These are phyloP conservation scores for Chalcosyrphus nemorum DNA, from an alignment of 2,888 invertebrate species.

Conservation along the genomic window DNA sequence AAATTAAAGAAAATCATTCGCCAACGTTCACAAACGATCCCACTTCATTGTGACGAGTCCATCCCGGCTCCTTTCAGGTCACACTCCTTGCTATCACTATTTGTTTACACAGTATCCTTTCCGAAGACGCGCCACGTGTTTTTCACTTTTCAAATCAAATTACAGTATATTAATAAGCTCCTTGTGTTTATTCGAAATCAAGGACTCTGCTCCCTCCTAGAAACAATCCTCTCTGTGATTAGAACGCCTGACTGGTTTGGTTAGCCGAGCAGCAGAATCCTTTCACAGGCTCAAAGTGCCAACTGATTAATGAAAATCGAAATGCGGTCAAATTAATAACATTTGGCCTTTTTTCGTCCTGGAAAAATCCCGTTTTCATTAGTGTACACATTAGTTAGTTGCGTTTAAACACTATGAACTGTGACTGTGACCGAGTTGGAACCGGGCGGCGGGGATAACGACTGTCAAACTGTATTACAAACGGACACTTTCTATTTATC, in stretches of 20 bases:
- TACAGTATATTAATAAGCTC: constrained; percentile 65
- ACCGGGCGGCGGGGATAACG: constrained; percentile 45
- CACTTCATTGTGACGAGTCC: constrained; percentile 41
- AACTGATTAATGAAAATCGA: constrained; percentile 71
- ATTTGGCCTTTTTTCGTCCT: constrained; percentile 21
- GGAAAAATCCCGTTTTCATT: constrained; percentile 67
- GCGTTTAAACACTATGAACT: constrained; percentile 72
- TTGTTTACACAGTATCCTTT: constrained; percentile 71
- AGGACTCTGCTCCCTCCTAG: constrained; percentile 42
- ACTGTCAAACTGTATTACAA: constrained; percentile 74
- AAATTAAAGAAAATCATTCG: constrained; percentile 55
- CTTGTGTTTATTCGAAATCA: constrained; percentile 51
- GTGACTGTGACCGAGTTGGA: constrained; percentile 72
- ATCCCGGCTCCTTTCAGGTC: constrained; percentile 43
- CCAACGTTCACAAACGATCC: constrained; percentile 24
- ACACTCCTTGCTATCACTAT: constrained; percentile 37
- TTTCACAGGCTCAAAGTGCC: constrained; percentile 60
- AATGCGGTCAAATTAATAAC: constrained; percentile 71
- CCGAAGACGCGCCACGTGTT: constrained; percentile 57
- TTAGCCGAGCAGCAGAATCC: constrained; percentile 40
- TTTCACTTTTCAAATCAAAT: constrained; percentile 71
- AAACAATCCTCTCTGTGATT: constrained; percentile 19
- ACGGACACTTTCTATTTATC: constrained; percentile 76
- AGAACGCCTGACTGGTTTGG: constrained; percentile 50
- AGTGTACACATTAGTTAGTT: constrained; percentile 62